Percentiles rank a stretch among this genome's conserved stretches.
phyloP scores from a whole-genome alignment of 2,113 vertebrate species.

The Octodon degus region DNA sequence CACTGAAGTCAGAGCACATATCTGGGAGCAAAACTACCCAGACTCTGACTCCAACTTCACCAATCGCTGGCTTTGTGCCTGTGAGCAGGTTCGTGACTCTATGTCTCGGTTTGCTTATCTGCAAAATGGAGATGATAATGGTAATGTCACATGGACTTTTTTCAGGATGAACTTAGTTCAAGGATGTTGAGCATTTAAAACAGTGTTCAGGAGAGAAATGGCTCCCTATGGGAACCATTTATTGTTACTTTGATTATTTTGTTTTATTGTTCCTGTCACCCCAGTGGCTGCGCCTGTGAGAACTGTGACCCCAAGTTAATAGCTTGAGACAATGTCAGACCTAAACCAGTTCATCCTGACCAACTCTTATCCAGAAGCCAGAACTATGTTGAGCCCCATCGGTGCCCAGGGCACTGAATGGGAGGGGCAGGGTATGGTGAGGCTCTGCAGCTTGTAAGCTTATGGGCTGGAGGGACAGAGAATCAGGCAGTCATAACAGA shows the following conservation, averaged over 20 bases:
- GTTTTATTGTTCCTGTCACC: not conserved
- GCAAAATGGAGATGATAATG: not conserved
- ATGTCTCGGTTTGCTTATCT: not conserved
- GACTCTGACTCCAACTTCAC: not conserved
- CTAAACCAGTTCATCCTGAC: not conserved
- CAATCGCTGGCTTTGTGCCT: not conserved
- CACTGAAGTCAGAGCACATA: not conserved
- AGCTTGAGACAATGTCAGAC: not conserved
- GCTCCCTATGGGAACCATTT: rapidly evolving
- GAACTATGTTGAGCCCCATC: not conserved
- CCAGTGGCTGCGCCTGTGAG: not conserved
- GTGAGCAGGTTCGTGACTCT: not conserved
- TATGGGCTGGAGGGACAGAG: not conserved
- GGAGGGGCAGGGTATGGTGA: not conserved
- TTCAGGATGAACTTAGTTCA: not conserved
- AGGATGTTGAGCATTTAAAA: not conserved
- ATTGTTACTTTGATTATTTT: no score
- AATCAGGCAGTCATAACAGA: not conserved
- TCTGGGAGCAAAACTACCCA: not conserved
- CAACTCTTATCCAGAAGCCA: not conserved
- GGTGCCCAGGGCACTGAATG: not conserved
- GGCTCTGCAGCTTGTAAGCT: not conserved
- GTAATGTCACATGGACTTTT: not conserved
- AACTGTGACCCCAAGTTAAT: not conserved
- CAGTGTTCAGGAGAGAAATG: not conserved